These are phyloP conservation scores for Thalpophila matura DNA, from an alignment of 2,888 invertebrate species.

Conservation along the genomic window DNA sequence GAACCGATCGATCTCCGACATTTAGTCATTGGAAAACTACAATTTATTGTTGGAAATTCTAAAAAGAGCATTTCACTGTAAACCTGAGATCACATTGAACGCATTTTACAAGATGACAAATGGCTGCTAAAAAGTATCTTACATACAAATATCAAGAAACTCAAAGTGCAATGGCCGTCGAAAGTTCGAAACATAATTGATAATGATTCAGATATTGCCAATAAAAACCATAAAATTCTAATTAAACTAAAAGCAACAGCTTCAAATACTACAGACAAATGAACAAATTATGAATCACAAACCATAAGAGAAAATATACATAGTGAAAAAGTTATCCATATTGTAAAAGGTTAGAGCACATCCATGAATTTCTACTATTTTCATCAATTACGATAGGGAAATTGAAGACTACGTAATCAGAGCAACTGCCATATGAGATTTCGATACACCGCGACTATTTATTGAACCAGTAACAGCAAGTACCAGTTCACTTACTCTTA, in stretches of 20 bases:
- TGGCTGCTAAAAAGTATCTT: neutral
- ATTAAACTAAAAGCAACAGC: no score
- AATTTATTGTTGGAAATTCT: conserved; percentile 58
- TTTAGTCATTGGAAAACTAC: conserved; percentile 55
- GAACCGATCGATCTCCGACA: conserved; percentile 57
- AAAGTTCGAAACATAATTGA: neutral
- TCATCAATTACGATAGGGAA: conserved; percentile 22
- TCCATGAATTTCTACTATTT: conserved; percentile 11
- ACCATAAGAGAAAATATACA: neutral
- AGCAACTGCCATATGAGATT: conserved; percentile 1
- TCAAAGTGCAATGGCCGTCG: no score
- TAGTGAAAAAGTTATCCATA: neutral
- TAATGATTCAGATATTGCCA: neutral
- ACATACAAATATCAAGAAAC: no score
- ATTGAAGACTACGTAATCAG: conserved; percentile 38
- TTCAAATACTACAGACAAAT: no score
- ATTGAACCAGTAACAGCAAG: conserved; percentile 14
- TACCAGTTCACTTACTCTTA: conserved; percentile 47
- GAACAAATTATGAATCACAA: neutral
- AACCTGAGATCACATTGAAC: conserved; percentile 27
- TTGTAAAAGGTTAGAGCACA: neutral
- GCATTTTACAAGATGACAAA: neutral
- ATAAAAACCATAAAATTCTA: neutral
- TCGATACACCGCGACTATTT: conserved; percentile 26
- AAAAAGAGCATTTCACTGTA: conserved; percentile 18